phyloP scores from a whole-genome alignment of 2,113 vertebrate species.

The Siniperca knerii region DNA sequence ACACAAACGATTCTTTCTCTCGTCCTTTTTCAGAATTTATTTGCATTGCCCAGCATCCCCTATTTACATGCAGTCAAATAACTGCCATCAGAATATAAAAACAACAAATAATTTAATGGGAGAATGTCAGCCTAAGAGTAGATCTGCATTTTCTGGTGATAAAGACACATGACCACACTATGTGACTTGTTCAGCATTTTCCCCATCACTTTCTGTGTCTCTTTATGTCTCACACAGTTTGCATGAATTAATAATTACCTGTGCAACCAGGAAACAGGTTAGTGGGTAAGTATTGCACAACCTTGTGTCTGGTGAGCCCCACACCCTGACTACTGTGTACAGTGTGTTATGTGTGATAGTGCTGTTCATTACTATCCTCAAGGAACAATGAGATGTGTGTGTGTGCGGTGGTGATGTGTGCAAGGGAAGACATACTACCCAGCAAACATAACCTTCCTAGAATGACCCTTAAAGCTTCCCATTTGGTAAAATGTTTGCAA shows the following conservation, averaged over 20 bases:
- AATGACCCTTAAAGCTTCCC: not conserved
- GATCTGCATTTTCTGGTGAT: not conserved
- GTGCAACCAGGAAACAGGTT: slow-evolving; percentile 28
- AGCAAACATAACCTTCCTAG: not conserved
- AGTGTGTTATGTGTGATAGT: too few species aligned
- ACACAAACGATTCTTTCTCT: not conserved
- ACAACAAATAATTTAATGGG: not conserved
- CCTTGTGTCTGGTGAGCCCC: not conserved
- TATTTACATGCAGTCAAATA: slow-evolving; percentile 43
- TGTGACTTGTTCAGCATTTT: not conserved
- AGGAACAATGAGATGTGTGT: not conserved
- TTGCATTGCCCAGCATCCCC: fast-evolving
- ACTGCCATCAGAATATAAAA: not conserved
- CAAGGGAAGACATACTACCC: not conserved
- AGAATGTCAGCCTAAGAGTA: not conserved
- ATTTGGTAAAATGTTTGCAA: not conserved
- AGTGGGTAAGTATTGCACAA: not conserved
- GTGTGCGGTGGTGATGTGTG: not conserved
- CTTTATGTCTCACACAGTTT: not conserved
- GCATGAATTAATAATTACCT: slow-evolving; percentile 27
- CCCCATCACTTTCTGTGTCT: not conserved
- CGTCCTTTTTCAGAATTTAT: not conserved
- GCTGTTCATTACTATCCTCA: too few species aligned
- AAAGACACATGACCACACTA: not conserved
- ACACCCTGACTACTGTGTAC: slow-evolving; percentile 3